Evolutionary conservation across 2,113 vertebrate genomes (phyloP).

Genomic region (Bagarius yarrelli): DNA sequence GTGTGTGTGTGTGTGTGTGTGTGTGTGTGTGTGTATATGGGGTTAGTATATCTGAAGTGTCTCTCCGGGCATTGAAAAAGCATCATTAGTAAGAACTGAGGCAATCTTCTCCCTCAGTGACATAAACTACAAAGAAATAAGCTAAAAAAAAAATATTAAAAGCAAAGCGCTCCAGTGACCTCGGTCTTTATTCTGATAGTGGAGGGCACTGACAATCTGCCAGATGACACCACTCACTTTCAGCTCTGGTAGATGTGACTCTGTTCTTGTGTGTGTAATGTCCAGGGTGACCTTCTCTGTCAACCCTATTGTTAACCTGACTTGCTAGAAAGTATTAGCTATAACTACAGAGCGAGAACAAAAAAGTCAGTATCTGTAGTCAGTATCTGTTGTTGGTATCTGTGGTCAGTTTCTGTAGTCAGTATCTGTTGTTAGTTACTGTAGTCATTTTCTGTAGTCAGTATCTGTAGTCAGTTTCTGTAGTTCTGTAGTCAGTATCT

Average conservation of each 20-base stretch:
- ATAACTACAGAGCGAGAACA: not conserved
- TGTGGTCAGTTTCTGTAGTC: no score
- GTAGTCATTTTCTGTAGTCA: no score
- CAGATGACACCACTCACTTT: slow-evolving; percentile 51
- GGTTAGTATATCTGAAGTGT: slow-evolving; percentile 5
- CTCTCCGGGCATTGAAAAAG: slow-evolving; percentile 45
- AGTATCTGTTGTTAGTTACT: no score
- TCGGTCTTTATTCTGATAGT: slow-evolving; percentile 52
- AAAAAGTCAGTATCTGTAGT: not conserved
- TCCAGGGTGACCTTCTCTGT: slow-evolving; percentile 6
- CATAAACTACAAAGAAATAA: slow-evolving; percentile 42
- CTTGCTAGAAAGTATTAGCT: slow-evolving; percentile 17
- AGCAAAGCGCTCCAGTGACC: slow-evolving; percentile 46
- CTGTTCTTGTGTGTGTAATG: slow-evolving; percentile 12
- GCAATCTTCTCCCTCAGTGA: slow-evolving; percentile 42
- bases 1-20: slow-evolving; percentile 39
- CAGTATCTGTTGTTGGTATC: no score
- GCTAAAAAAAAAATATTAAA: slow-evolving; percentile 55
- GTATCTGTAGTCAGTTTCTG: no score
- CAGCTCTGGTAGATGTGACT: slow-evolving; percentile 20
- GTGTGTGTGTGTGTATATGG: slow-evolving; percentile 1
- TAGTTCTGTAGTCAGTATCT: no score
- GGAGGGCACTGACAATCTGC: slow-evolving; percentile 53
- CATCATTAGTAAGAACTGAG: slow-evolving; percentile 51
- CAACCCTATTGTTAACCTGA: slow-evolving; percentile 31